Conservation (phyloP, 2,113 vertebrate species). For the Pogona vitticeps region DNA sequence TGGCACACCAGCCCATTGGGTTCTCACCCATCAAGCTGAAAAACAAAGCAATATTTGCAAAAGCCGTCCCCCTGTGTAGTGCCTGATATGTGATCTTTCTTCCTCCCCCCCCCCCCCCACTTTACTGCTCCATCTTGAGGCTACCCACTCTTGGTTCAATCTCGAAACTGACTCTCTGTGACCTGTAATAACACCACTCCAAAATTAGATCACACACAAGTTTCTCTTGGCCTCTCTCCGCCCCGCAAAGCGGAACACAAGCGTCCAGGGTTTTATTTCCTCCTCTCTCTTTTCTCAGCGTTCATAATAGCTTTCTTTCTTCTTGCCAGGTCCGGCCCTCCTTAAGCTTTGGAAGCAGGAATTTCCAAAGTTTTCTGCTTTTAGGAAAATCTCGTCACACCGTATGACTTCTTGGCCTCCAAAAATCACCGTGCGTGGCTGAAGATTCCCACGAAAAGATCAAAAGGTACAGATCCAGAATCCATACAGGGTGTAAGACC, state of each 20-base stretch:
- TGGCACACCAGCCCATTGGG: conserved; percentile 7
- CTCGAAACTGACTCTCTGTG: conserved; percentile 78
- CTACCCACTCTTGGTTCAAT: conserved; percentile 74
- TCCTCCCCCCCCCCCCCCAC: too few relatives aligned
- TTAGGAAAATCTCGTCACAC: background rate
- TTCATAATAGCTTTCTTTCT: conserved; percentile 69
- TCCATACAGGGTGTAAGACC: background rate
- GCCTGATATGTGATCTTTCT: conserved; percentile 65
- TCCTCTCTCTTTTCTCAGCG: conserved; percentile 22
- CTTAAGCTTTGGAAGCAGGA: background rate
- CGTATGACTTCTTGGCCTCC: background rate
- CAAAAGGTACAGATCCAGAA: background rate
- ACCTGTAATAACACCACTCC: conserved; percentile 84
- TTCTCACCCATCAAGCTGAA: conserved; percentile 59
- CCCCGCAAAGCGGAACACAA: conserved; percentile 75
- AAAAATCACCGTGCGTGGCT: background rate
- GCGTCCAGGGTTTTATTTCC: conserved; percentile 67
- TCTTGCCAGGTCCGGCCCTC: conserved; percentile 70
- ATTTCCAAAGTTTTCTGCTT: background rate
- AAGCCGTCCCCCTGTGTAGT: conserved; percentile 13
- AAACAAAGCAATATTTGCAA: conserved; percentile 19
- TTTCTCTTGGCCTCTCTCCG: conserved; percentile 80
- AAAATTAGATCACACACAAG: conserved; percentile 82
- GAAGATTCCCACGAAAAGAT: background rate
- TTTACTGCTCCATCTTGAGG: conserved; percentile 75